phyloP scores from a whole-genome alignment of 2,797 vertebrate species.

The Rhincodon typus region DNA sequence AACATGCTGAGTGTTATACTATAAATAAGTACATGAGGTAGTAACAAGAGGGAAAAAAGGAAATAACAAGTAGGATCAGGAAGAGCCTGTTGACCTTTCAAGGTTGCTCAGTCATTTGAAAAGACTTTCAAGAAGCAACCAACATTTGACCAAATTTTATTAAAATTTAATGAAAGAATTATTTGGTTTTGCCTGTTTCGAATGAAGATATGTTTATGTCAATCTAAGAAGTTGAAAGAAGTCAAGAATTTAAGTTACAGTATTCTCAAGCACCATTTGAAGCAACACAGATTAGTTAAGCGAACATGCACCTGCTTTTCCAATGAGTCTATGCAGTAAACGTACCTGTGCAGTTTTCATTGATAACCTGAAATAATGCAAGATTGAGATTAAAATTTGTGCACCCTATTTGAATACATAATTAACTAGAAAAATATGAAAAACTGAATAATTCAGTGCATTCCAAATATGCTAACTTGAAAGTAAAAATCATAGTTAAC shows the following conservation, averaged over 20 bases:
- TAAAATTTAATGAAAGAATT: background rate
- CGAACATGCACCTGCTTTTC: background rate
- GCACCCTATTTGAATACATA: background rate
- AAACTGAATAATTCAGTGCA: background rate
- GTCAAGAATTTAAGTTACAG: background rate
- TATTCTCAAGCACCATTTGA: background rate
- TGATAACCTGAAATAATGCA: constrained; percentile 26
- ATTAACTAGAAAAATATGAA: background rate
- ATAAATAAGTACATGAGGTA: background rate
- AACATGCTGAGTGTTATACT: background rate
- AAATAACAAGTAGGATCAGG: too few species aligned
- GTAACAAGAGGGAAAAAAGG: background rate
- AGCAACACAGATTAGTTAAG: constrained; percentile 8
- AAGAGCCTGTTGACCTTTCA: too few species aligned
- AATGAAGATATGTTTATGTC: background rate
- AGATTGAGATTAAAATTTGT: constrained; percentile 24
- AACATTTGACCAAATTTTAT: background rate
- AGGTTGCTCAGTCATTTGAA: too few species aligned
- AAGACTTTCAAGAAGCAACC: background rate
- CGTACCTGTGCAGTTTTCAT: constrained; percentile 28
- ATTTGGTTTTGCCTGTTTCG: background rate
- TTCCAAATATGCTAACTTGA: background rate
- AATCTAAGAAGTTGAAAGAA: background rate
- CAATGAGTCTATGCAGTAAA: background rate
- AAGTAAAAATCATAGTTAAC: background rate